A percentile compares a stretch with the other conserved stretches of the same genome.
These are phyloP conservation scores for Caenorhabditis sp. DNA, from an alignment of 2,888 invertebrate genomes.

Conservation along the genomic window DNA sequence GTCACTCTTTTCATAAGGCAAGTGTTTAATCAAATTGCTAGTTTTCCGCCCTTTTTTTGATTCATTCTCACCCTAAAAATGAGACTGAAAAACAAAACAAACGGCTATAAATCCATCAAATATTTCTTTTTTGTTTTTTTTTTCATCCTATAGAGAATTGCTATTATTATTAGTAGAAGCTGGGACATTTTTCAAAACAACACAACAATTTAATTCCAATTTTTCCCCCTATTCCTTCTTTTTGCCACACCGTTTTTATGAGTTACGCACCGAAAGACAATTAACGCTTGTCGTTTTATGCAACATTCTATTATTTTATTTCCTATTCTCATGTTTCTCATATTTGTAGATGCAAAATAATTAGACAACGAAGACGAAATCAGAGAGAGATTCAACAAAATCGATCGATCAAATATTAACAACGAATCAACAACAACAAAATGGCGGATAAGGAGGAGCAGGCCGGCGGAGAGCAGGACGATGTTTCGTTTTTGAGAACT, in stretches of 20 bases:
- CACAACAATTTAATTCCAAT: background rate
- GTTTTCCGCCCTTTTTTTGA: too few species aligned
- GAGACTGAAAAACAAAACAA: too few species aligned
- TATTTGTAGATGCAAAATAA: constrained; percentile 27
- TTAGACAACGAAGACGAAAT: background rate
- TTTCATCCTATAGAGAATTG: too few species aligned
- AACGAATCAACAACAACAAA: constrained; percentile 20
- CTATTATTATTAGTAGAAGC: too few species aligned
- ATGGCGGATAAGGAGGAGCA: constrained; percentile 73
- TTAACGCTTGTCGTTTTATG: too few species aligned
- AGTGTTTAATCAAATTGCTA: too few species aligned
- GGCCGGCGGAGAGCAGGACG: constrained; percentile 97
- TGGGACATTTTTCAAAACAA: background rate
- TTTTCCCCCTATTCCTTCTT: background rate
- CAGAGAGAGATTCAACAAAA: constrained; percentile 13
- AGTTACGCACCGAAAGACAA: background rate
- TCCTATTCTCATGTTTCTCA: constrained; percentile 6
- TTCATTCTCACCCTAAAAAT: too few species aligned
- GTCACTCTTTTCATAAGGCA: too few species aligned
- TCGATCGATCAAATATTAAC: constrained; percentile 8
- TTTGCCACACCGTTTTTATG: background rate
- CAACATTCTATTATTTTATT: constrained; percentile 1
- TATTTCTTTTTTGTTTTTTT: too few species aligned
- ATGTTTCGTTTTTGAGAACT: constrained; percentile 98
- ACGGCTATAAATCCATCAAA: too few species aligned